Conservation (phyloP, 2,113 vertebrate species). For the Rhinolophus ferrumequinum region DNA sequence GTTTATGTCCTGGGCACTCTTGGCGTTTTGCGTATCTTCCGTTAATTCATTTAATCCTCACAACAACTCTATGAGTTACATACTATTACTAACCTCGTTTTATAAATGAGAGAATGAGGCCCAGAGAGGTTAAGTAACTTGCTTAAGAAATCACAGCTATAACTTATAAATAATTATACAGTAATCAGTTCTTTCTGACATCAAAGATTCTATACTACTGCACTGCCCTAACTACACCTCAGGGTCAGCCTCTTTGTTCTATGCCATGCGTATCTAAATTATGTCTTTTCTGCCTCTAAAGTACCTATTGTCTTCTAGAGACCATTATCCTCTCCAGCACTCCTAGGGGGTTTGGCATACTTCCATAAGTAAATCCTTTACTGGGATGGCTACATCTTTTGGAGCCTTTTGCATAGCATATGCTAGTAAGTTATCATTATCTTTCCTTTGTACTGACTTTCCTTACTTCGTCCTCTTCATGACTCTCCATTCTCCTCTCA, state of each 20-base stretch:
- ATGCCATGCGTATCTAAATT: not conserved
- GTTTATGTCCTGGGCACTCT: not conserved
- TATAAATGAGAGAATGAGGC: not conserved
- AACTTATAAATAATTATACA: not conserved
- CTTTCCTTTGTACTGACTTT: not conserved
- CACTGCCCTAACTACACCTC: not conserved
- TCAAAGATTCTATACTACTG: not conserved
- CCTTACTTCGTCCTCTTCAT: not conserved
- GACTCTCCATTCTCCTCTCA: not conserved
- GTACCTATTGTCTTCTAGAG: not conserved
- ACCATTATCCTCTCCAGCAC: not conserved
- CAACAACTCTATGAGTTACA: not conserved
- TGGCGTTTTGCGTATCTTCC: not conserved
- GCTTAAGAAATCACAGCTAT: not conserved
- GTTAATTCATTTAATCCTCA: slow-evolving; percentile 31
- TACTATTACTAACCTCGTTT: slow-evolving; percentile 21
- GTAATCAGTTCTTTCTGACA: slow-evolving; percentile 13
- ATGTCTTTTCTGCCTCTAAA: not conserved
- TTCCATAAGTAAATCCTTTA: not conserved
- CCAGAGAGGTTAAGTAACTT: slow-evolving; percentile 25
- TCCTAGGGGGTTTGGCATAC: not conserved
- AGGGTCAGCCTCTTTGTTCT: not conserved
- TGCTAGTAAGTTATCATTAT: not conserved
- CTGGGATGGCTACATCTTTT: not conserved
- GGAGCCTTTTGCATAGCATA: not conserved